These are phyloP conservation scores for Propithecus perrieri DNA, from an alignment of 2,797 vertebrate species.

Conservation along the genomic window DNA sequence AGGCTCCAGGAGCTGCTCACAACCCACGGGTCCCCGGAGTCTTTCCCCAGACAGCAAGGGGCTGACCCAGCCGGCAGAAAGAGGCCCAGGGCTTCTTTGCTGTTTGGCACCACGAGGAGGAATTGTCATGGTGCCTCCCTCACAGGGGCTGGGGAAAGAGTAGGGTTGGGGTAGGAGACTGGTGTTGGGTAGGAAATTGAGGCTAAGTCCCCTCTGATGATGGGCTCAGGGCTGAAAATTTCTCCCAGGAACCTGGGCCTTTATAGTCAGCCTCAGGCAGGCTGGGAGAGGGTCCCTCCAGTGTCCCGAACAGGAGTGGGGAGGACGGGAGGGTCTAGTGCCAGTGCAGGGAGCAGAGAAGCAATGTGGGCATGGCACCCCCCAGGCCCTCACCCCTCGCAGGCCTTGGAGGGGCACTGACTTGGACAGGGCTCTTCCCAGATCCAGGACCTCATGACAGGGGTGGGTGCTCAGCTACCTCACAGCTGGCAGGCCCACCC, in stretches of 20 bases:
- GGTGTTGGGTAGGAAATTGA: neutral
- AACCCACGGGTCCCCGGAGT: neutral
- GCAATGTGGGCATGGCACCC: rapidly evolving
- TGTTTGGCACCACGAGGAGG: neutral
- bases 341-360: neutral
- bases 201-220: neutral
- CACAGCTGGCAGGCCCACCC: neutral
- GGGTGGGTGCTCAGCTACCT: neutral
- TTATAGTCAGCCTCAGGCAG: neutral
- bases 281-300: neutral
- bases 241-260: neutral
- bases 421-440: neutral
- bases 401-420: neutral
- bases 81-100: neutral
- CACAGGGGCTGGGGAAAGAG: neutral
- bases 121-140: neutral
- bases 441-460: neutral
- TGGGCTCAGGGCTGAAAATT: neutral
- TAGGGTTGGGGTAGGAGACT: neutral
- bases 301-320: neutral
- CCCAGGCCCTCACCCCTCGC: neutral
- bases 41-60: neutral
- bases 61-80: neutral
- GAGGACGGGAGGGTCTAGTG: rapidly evolving
- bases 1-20: neutral